A percentile compares a stretch with the other conserved stretches of the same genome.
Conservation (phyloP, 2,888 invertebrate genomes). For the Colletes collaris region DNA sequence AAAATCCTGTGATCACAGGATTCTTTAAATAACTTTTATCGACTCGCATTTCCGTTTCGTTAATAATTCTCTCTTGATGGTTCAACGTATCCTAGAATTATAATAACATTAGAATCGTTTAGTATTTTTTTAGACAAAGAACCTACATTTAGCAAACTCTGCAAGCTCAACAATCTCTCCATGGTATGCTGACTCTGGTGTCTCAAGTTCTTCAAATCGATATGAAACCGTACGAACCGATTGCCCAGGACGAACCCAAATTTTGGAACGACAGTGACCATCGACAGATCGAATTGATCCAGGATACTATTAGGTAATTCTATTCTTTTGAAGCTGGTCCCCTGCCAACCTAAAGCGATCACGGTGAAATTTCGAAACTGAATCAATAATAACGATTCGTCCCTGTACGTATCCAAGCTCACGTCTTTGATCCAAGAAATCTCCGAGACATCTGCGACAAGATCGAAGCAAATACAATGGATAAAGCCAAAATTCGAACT, state of each 20-base stretch:
- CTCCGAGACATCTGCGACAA: conserved; percentile 66
- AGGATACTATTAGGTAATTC: conserved; percentile 60
- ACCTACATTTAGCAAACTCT: conserved; percentile 77
- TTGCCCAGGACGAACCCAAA: conserved; percentile 72
- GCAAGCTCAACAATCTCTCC: conserved; percentile 73
- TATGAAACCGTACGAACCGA: conserved; percentile 71
- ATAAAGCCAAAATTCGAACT: no score
- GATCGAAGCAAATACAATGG: background rate
- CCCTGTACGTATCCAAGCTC: conserved; percentile 81
- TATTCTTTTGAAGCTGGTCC: conserved; percentile 62
- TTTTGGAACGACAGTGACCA: conserved; percentile 68
- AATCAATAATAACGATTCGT: conserved; percentile 82
- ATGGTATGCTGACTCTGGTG: conserved; percentile 77
- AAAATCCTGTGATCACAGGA: conserved; percentile 61
- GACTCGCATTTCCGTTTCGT: conserved; percentile 60
- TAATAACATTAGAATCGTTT: no score
- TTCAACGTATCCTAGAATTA: conserved; percentile 61
- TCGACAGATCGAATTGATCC: conserved; percentile 69
- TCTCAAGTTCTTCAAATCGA: conserved; percentile 70
- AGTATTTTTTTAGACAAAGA: background rate
- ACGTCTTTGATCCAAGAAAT: conserved; percentile 72
- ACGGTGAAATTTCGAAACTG: conserved; percentile 77
- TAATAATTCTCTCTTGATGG: conserved; percentile 70
- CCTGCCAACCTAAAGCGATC: conserved; percentile 72
- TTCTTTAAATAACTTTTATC: conserved; percentile 65